Base-by-base conservation (phyloP, 2,888 invertebrate species). In the Mystacides longicornis region DNA sequence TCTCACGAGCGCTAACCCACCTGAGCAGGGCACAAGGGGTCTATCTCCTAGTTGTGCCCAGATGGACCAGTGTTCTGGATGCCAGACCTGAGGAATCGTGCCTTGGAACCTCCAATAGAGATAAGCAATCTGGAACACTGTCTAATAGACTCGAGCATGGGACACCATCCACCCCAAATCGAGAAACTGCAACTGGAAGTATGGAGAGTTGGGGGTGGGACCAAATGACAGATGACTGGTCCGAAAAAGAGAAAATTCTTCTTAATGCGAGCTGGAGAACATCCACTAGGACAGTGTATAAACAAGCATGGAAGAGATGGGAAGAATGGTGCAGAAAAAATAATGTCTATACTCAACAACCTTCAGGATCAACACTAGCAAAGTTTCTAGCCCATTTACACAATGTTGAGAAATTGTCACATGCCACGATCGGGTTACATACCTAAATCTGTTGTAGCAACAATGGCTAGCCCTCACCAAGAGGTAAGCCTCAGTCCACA, bases 121-220 rank as follows among this genome's bases (percentile, higher is more conserved):
- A 27, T 27, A 27, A 27, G 11, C 5, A 27, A 27, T 27, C 27
- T 27, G 27, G 27, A 46, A 23, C 16, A 2, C n/a, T n/a, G n/a
- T n/a, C n/a, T n/a, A n/a, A n/a, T n/a, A n/a, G n/a, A n/a, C n/a
- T n/a, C n/a, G n/a, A n/a, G n/a, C n/a, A n/a, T n/a, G n/a, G n/a
- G n/a, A n/a, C n/a, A n/a, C n/a, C n/a, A n/a, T n/a, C n/a, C 43
- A 21, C 43, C 21, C 21, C 47, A 46, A 46, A 19, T 46, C 14
- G 18, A 21, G 5, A 46, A 68, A 27, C 27, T 27, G 7, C 27
- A 27, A 27, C 27, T 27, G 11, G 27, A 27, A 27, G 27, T 27
- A 11, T 27, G 27, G 27, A 27, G 11, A 27, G 27, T 27, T 27
- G 27, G 27, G 27, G 27, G 27, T 27, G 27, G 27, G 27, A 27